Conservation (phyloP, 2,113 vertebrate species). For the Scophthalmus maximus region DNA sequence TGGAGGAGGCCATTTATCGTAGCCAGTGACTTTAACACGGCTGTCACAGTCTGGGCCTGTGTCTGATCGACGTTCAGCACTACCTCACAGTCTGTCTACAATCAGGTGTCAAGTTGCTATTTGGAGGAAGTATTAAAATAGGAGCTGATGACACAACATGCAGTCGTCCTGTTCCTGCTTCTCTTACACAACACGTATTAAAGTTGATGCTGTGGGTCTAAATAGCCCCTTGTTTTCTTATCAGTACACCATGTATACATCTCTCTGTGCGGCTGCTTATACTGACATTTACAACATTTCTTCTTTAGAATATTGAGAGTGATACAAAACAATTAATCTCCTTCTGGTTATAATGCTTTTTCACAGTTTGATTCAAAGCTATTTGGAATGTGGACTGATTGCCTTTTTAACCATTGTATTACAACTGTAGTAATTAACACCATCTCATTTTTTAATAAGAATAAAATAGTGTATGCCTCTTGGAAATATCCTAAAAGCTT, state of each 20-base stretch:
- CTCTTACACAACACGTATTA: slow-evolving; percentile 48
- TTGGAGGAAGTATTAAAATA: slow-evolving; percentile 41
- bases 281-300: slow-evolving; percentile 44
- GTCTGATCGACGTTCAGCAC: slow-evolving; percentile 36
- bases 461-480: not conserved
- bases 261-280: not conserved
- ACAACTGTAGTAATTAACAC: not conserved
- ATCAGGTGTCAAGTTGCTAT: slow-evolving; percentile 18
- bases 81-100: slow-evolving; percentile 34
- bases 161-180: slow-evolving; percentile 40
- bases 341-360: slow-evolving; percentile 45
- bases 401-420: too few relatives aligned
- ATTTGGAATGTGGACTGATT: slow-evolving; percentile 26
- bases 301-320: slow-evolving; percentile 11
- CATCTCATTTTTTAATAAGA: too few relatives aligned
- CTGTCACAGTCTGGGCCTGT: slow-evolving; percentile 36
- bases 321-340: too few relatives aligned
- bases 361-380: slow-evolving; percentile 41
- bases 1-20: slow-evolving; percentile 53
- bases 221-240: slow-evolving; percentile 37
- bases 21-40: slow-evolving; percentile 47
- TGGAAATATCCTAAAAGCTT: not conserved
- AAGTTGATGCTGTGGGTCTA: slow-evolving; percentile 25
- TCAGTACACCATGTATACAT: slow-evolving; percentile 18
- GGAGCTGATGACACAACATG: slow-evolving; percentile 30